Evolutionary conservation across 2,888 invertebrate species (phyloP).

Genomic region (Gryllus longicercus): DNA sequence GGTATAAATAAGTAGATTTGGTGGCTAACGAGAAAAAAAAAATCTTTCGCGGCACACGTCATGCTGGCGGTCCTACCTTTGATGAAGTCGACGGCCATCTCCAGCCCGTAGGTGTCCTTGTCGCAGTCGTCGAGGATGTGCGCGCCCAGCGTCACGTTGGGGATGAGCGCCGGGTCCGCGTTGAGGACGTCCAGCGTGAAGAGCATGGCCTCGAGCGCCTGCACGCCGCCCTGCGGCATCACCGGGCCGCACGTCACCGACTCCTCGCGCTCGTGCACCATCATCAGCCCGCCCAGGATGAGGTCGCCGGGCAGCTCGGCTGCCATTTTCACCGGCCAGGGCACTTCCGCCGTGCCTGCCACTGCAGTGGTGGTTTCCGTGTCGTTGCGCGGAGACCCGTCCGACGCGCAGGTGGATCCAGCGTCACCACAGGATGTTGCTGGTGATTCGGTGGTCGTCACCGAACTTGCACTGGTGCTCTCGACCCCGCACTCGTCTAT

Average conservation of each 20-base stretch:
- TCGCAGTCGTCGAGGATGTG: conserved; percentile 92
- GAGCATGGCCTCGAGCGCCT: conserved; percentile 88
- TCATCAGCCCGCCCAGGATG: conserved; percentile 87
- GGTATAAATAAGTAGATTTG: no score
- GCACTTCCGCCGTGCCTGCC: conserved; percentile 33
- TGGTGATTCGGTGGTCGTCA: no score
- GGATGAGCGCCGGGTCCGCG: conserved; percentile 59
- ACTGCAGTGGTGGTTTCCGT: neutral
- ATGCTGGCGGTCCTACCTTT: conserved; percentile 67
- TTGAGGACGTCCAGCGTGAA: conserved; percentile 83
- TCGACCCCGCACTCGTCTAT: no score
- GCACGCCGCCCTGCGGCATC: conserved; percentile 89
- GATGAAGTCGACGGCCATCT: conserved; percentile 94
- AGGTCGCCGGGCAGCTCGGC: conserved; percentile 85
- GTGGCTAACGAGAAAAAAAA: no score
- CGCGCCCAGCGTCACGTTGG: conserved; percentile 78
- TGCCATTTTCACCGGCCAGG: conserved; percentile 81
- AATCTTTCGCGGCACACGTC: no score
- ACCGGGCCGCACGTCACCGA: conserved; percentile 85
- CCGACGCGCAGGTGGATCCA: no score
- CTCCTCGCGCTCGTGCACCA: conserved; percentile 90
- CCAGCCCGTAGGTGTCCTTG: conserved; percentile 91
- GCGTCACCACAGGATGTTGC: no score
- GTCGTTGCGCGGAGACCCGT: no score
- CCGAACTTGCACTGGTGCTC: no score